Percentiles rank a stretch among this genome's conserved stretches.
phyloP scores from a whole-genome alignment of 2,113 vertebrate species.

The Scolopax mira region DNA sequence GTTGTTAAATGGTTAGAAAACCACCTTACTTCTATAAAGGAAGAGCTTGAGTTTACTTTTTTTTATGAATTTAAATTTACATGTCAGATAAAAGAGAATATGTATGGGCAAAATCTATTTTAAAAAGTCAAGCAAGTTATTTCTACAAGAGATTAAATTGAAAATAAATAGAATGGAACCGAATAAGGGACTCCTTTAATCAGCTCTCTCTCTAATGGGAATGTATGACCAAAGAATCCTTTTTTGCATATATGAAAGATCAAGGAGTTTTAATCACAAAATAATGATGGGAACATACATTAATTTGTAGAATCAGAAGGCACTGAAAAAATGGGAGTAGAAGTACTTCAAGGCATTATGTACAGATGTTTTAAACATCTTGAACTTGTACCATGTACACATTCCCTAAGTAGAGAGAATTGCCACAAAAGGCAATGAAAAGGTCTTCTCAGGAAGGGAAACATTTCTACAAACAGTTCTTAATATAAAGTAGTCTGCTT shows the following conservation, averaged over 20 bases:
- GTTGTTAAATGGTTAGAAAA: background rate
- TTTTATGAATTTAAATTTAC: background rate
- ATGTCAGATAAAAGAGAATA: background rate
- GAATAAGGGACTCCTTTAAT: background rate
- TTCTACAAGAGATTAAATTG: background rate
- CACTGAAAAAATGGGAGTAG: background rate
- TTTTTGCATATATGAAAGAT: background rate
- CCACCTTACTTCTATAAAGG: background rate
- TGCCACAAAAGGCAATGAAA: slow-evolving; percentile 3
- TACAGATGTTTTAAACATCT: background rate
- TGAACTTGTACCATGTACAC: slow-evolving; percentile 4
- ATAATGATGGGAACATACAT: background rate
- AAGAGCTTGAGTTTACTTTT: background rate
- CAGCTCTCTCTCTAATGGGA: background rate
- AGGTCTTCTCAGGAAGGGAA: slow-evolving; percentile 14
- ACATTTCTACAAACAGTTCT: background rate
- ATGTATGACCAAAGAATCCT: background rate
- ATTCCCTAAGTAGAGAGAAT: background rate
- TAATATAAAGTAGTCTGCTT: background rate
- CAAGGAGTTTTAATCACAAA: background rate
- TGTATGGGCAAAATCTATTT: background rate
- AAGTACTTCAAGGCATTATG: background rate
- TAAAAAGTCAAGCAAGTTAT: background rate
- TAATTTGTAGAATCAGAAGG: slow-evolving; percentile 13
- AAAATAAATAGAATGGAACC: background rate